A percentile compares a stretch with the other conserved stretches of the same genome.
These are phyloP conservation scores for Tenthredo mesomela DNA, from an alignment of 2,888 invertebrate genomes.

Conservation along the genomic window DNA sequence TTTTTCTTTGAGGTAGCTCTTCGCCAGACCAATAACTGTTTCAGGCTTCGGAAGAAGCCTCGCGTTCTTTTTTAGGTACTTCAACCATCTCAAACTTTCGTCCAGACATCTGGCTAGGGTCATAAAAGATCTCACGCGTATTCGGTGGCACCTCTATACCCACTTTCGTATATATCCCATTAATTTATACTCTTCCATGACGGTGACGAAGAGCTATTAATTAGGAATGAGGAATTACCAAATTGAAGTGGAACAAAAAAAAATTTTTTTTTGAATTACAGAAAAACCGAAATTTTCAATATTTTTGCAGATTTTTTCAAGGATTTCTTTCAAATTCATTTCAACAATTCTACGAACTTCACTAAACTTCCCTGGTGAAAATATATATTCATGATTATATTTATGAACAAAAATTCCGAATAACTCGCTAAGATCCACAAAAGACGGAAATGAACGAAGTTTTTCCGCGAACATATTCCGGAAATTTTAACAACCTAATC, in stretches of 20 bases:
- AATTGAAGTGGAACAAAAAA: neutral
- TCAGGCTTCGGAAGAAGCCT: neutral
- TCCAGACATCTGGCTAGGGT: neutral
- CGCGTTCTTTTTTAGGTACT: neutral
- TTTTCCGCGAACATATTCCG: no score
- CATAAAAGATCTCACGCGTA: conserved; percentile 24
- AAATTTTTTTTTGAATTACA: no score
- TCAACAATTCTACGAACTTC: neutral
- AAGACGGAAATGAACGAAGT: no score
- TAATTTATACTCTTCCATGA: neutral
- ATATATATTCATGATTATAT: no score
- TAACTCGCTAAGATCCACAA: no score
- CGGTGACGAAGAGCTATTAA: neutral
- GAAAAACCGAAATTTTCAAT: neutral
- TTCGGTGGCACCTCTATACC: neutral
- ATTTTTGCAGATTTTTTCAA: neutral
- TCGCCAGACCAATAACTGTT: neutral
- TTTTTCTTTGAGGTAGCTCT: neutral
- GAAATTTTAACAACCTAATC: no score
- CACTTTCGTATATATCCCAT: neutral
- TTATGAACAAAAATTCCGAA: no score
- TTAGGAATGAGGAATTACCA: neutral
- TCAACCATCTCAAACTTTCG: conserved; percentile 1
- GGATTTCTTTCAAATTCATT: neutral
- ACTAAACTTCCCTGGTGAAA: no score